Evolutionary conservation across 1,140 invertebrate genomes (phyloP), one percentile per base, ranked within the genome.

Genomic region (Plectrocnemia conspersa): DNA sequence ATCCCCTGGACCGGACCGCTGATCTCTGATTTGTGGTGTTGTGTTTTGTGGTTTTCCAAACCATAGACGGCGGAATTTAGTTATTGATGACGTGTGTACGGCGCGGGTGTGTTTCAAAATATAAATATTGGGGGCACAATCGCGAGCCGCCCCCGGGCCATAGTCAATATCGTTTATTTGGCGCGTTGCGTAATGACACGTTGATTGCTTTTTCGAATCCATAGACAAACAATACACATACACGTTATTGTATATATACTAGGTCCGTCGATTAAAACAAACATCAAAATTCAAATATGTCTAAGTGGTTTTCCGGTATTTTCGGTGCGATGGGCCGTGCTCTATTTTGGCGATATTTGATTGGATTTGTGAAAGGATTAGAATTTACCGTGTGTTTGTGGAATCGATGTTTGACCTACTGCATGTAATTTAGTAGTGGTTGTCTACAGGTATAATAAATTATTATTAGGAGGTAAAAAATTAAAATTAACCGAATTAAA

Each of bases 21-120:
- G n/a, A 46, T 45, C 41, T n/a, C 42, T 54, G 52, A 44, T 54
- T 54, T 44, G 52, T 35, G 52, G 27, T 33, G 18, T 47, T 47
- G 44, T 47, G 25, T 5, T 7, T 23, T 16, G 41, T n/a, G 41
- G 38, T 41, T 21, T 13, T 15, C n/a, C 21, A 36, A 13, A 29
- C 32, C 16, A 13, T 33, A 33, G 32, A 33, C 16, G 2, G 9
- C 11, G 16, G 19, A 41, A 18, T 41, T 11, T 41, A 41, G n/a
- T n/a, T n/a, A n/a, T n/a, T n/a, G n/a, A n/a, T n/a, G n/a, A n/a
- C n/a, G n/a, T n/a, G n/a, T n/a, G n/a, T n/a, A n/a, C n/a, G n/a
- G n/a, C 11, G 7, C 7, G 6, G 15, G 11, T 13, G 13, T 38
- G 7, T 7, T 4, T 24, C 22, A 23, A 47, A 19, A 25, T 47